Conservation (phyloP, 2,797 vertebrate species). For the Sebastes diaconus region DNA sequence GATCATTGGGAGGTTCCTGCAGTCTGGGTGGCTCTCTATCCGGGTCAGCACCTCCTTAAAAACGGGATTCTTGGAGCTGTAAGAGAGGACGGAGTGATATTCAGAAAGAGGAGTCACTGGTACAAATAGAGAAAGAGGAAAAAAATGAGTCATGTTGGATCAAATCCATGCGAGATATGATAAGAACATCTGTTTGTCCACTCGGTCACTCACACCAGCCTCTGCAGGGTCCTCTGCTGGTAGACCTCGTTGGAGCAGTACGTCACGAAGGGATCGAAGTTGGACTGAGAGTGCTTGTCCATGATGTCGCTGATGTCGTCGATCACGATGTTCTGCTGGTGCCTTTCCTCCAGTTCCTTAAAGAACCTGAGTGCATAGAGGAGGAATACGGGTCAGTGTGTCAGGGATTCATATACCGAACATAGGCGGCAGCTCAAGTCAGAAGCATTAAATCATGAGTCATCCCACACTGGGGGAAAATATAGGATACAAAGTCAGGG, state of each 20-base stretch:
- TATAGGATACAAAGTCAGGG: conserved; percentile 51
- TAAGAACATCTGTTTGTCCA: conserved; percentile 10
- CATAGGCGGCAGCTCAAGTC: conserved; percentile 10
- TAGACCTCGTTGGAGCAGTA: conserved; percentile 99
- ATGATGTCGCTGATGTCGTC: conserved; percentile 95
- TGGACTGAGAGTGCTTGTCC: conserved; percentile 86
- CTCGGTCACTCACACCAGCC: conserved; percentile 87
- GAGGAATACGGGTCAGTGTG: conserved; percentile 18
- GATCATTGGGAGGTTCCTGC: conserved; percentile 94
- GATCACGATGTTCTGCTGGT: conserved; percentile 91
- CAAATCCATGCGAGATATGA: conserved; percentile 21
- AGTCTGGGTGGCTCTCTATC: conserved; percentile 92
- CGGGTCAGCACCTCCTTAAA: conserved; percentile 91
- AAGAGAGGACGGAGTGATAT: neutral
- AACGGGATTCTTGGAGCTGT: conserved; percentile 87
- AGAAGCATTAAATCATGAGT: neutral
- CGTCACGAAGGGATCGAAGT: conserved; percentile 94
- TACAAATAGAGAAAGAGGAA: neutral
- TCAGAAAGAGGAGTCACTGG: neutral
- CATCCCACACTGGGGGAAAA: conserved; percentile 5
- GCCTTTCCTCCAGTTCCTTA: conserved; percentile 91
- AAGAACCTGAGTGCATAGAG: conserved; percentile 86
- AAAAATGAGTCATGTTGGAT: conserved; percentile 11
- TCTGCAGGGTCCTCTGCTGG: conserved; percentile 95
- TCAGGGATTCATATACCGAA: neutral